Evolutionary conservation across 2,797 vertebrate genomes (phyloP).

Genomic region (Falco novaeseelandiae): DNA sequence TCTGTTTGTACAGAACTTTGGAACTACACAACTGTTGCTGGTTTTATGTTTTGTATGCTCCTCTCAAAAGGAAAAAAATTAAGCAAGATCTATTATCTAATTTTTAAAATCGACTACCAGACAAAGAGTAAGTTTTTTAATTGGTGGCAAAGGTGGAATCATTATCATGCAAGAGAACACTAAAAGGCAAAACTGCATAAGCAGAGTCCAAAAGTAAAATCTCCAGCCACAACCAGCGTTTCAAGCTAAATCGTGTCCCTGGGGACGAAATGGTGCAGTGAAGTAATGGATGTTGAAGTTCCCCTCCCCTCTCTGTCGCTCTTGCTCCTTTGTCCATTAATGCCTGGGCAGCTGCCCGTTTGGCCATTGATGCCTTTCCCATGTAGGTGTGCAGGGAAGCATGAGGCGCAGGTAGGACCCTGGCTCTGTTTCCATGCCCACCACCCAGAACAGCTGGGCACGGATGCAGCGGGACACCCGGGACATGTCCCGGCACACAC

Average conservation of each 20-base stretch:
- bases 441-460: background rate
- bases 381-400: background rate
- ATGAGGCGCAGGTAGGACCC: background rate
- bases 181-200: background rate
- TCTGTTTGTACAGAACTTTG: background rate
- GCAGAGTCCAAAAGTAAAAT: background rate
- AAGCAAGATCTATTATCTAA: background rate
- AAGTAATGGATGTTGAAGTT: background rate
- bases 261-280: background rate
- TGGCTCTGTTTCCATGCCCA: fast-evolving
- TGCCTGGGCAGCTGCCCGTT: background rate
- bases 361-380: background rate
- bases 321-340: background rate
- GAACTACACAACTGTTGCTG: background rate
- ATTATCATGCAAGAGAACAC: background rate
- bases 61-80: background rate
- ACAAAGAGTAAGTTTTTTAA: background rate
- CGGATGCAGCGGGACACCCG: background rate
- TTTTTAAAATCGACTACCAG: background rate
- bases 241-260: background rate
- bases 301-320: background rate
- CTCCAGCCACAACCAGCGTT: fast-evolving
- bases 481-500: fast-evolving
- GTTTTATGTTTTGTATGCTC: fast-evolving
- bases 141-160: background rate